Base-by-base conservation (phyloP, 2,888 invertebrate species). In the Sesamia inferens region DNA sequence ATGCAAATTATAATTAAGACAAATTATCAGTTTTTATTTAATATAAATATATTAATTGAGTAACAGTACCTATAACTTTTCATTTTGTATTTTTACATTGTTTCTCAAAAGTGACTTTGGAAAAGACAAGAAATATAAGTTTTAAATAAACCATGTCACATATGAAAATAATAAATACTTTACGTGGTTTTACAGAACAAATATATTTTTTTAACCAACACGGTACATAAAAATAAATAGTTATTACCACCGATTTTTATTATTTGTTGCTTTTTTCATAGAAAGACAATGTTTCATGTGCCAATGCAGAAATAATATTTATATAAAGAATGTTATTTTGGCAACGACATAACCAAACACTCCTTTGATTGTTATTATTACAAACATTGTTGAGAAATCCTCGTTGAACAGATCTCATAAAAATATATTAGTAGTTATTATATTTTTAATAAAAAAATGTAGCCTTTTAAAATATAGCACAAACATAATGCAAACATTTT, bases 401-500 rank as follows among this genome's bases (percentile, higher is more conserved):
- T 14, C 11, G 48, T 11, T 61, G 4, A 61, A 68, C 19, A 68
- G 67, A 48, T 82, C 69, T 69, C 61, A 66, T 78, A 82, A 69
- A 78, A 65, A 82, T 69, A 62, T 68, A 82, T 77, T 66, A 82
- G 77, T 68, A 77, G 78, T 82, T 78, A 82, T 82, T 78, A 61
- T 77, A 63, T 69, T 65, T 77, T 68, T 77, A 69, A 42, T 57
- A 69, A 61, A 82, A 44, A n/a, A 61, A 44, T 39, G 51, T 51
- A 24, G 10, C 7, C 4, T 39, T 64, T 47, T 57, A 6, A 47
- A 54, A 51, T 66, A 47, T 78, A 82, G 19, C 16, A 31, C 24
- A 63, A 54, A 51, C 14, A 54, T 54, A 65, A 16, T 44, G 14
- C 14, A 19, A 63, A 47, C 0, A 39, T 19, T 31, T 47, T 16